Evolutionary conservation across 2,797 vertebrate species (phyloP), one percentile per base, ranked within the genome.

Genomic region (Bradypodion ventrale): DNA sequence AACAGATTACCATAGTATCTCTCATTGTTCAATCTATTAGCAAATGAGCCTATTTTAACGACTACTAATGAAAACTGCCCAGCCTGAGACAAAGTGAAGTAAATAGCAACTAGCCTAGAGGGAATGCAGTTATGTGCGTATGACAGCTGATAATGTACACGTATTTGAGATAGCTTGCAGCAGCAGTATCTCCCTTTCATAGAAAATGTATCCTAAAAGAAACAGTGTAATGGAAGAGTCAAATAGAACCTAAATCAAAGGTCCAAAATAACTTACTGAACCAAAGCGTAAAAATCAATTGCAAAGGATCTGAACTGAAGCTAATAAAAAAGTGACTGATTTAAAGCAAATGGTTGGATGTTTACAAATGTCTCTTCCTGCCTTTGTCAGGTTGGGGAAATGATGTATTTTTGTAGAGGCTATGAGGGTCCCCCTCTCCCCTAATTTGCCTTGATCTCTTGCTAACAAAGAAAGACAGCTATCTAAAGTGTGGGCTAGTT

Each of bases 41-140:
- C 73, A 81, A 19, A 59, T 63, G 52, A 79, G 40, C 63, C 19
- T 68, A 21, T 27, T 83, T 77, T 85, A 60, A 60, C 40, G 77
- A 13, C 78, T 75, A 63, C 46, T 76, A 76, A 63, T 82, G 7
- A 3, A 82, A 0, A 63, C 19, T 70, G 59, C 73, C 78, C 80
- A 44, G 0, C 16, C 70, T 66, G 49, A 13, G 32, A 65, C 27
- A 6, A 73, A 0, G 15, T 16, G 12, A 88, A 90, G 68, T 74
- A 59, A 81, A 21, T 63, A 19, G 8, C 62, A 72, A 7, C 27
- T 69, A 37, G 21, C 56, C 73, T 21, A 70, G 69, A 49, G 77
- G 78, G 65, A 86, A 65, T 1, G 2, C 68, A 77, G 6, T 80
- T 82, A 63, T 81, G 42, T 78, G 3, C 49, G 42, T 74, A 37